phyloP scores from a whole-genome alignment of 2,797 vertebrate genomes.

The Schizopygopsis malacanthus region DNA sequence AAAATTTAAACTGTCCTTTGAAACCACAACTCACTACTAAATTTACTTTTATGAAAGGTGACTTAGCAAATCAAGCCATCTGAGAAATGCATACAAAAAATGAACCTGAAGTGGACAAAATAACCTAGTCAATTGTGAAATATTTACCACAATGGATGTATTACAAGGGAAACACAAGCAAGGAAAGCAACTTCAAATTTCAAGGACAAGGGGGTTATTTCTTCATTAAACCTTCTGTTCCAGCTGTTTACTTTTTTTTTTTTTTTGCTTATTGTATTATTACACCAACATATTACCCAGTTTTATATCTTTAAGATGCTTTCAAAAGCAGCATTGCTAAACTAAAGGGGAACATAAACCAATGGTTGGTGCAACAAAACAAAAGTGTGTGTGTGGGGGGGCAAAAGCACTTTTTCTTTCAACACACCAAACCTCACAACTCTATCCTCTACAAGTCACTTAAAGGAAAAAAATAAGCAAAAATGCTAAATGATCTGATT shows the following conservation, averaged over 20 bases:
- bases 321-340: slow-evolving; percentile 37
- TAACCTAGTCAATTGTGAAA: neutral
- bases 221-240: slow-evolving; percentile 10
- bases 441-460: slow-evolving; percentile 81
- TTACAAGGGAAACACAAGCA: slow-evolving; percentile 13
- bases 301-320: slow-evolving; percentile 73
- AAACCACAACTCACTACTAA: neutral
- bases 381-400: slow-evolving; percentile 64
- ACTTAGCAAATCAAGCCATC: slow-evolving; percentile 44
- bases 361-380: slow-evolving; percentile 45
- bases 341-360: neutral
- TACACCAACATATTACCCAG: slow-evolving; percentile 79
- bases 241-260: slow-evolving; percentile 60
- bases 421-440: slow-evolving; percentile 78
- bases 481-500: slow-evolving; percentile 2
- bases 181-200: slow-evolving; percentile 1
- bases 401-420: slow-evolving; percentile 78
- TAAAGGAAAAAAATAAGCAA: slow-evolving; percentile 63
- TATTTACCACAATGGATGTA: slow-evolving; percentile 67
- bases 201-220: slow-evolving; percentile 49
- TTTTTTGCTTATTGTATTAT: slow-evolving; percentile 63
- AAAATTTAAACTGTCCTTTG: neutral
- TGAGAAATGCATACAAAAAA: slow-evolving; percentile 9
- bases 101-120: slow-evolving; percentile 45
- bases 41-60: neutral